Evolutionary conservation across 1,140 invertebrate genomes (phyloP).

Genomic region (Paralvinella palmiformis): DNA sequence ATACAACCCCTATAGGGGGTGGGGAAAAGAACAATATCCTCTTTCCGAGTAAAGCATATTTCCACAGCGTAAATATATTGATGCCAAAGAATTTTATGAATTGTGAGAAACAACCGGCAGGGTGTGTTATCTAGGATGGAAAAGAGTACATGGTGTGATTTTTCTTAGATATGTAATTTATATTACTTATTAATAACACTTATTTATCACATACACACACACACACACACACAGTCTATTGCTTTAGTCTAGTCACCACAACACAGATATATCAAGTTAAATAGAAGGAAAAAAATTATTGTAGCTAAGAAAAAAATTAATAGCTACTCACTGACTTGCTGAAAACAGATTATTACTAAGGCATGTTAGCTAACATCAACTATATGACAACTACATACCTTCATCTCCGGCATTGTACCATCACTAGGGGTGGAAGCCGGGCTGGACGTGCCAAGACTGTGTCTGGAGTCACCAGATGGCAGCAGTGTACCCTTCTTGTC

Average conservation of each 20-base stretch:
- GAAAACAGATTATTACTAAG: neutral
- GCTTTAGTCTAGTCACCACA: too few species aligned
- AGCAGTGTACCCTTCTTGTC: conserved; percentile 40
- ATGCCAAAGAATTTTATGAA: conserved; percentile 52
- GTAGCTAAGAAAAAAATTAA: too few species aligned
- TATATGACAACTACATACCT: conserved; percentile 24
- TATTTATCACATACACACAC: too few species aligned
- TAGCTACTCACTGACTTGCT: neutral
- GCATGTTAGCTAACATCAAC: neutral
- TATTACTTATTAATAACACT: too few species aligned
- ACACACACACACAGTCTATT: too few species aligned
- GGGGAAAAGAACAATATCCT: conserved; percentile 52
- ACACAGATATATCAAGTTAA: too few species aligned
- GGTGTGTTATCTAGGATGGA: conserved; percentile 47
- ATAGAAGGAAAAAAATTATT: too few species aligned
- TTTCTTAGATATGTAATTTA: too few species aligned
- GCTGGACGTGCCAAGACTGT: conserved; percentile 23
- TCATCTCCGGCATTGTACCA: conserved; percentile 40
- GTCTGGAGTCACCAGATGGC: conserved; percentile 6
- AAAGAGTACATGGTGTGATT: too few species aligned
- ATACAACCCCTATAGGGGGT: conserved; percentile 51
- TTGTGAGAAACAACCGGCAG: conserved; percentile 50
- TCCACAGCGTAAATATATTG: conserved; percentile 50
- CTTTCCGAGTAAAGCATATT: conserved; percentile 47
- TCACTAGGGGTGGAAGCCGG: conserved; percentile 33